Conservation (phyloP, 2,888 invertebrate genomes). For the Tridacna gigas region DNA sequence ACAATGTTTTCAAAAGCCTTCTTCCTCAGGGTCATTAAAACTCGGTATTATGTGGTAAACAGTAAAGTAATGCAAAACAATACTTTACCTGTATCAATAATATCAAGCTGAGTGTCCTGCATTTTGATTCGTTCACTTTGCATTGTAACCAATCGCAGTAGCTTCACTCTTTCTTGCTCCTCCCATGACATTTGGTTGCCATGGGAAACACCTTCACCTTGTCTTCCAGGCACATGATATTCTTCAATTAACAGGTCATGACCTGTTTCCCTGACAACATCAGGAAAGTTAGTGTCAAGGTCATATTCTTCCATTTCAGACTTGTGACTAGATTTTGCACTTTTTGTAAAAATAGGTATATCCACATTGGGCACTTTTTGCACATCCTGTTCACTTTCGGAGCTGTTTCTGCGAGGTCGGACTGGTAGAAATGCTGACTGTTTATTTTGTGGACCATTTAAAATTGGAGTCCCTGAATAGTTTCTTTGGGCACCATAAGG, state of each 20-base stretch:
- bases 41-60: neutral
- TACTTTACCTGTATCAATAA: constrained; percentile 85
- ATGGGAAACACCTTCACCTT: constrained; percentile 48
- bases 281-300: constrained; percentile 84
- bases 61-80: neutral
- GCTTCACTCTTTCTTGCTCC: constrained; percentile 79
- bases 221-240: constrained; percentile 68
- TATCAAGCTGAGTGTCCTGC: constrained; percentile 95
- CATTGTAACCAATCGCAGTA: constrained; percentile 94
- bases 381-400: constrained; percentile 41
- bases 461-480: constrained; percentile 11
- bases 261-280: constrained; percentile 66
- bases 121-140: constrained; percentile 95
- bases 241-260: constrained; percentile 68
- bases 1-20: constrained; percentile 10
- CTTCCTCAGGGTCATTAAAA: too few relatives aligned
- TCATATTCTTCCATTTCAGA: constrained; percentile 79
- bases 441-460: constrained; percentile 26
- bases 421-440: constrained; percentile 68
- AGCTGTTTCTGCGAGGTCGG: constrained; percentile 40
- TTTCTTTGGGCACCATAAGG: constrained; percentile 14
- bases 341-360: constrained; percentile 66
- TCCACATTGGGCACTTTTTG: constrained; percentile 55
- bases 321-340: constrained; percentile 63
- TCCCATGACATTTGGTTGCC: constrained; percentile 51